phyloP scores from a whole-genome alignment of 1,140 invertebrate genomes.

The Bactericera cockerelli region DNA sequence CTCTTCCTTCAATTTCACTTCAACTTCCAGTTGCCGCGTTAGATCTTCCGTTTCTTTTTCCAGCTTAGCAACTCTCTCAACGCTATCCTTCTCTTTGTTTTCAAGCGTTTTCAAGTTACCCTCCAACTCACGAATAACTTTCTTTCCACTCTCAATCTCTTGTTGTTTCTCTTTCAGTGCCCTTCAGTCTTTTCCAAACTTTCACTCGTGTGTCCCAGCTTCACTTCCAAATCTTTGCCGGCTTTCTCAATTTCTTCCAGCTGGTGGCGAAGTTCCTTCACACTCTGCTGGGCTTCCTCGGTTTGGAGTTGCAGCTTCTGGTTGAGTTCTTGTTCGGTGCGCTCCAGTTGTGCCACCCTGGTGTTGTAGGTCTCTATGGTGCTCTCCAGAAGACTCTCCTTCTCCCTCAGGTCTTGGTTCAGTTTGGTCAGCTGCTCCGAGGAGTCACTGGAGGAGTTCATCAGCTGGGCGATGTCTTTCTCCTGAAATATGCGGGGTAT shows the following conservation, averaged over 20 bases:
- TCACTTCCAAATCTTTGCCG: slow-evolving; percentile 29
- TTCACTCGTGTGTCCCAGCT: slow-evolving; percentile 20
- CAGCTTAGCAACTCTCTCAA: neutral
- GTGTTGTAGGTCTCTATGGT: slow-evolving; percentile 27
- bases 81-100: slow-evolving; percentile 16
- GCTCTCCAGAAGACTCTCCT: slow-evolving; percentile 32
- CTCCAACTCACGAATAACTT: slow-evolving; percentile 11
- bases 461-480: slow-evolving; percentile 28
- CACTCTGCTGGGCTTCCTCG: slow-evolving; percentile 18
- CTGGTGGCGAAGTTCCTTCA: slow-evolving; percentile 20
- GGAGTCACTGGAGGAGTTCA: slow-evolving; percentile 30
- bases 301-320: slow-evolving; percentile 21
- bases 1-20: neutral
- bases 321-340: slow-evolving; percentile 26
- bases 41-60: neutral
- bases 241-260: slow-evolving; percentile 21
- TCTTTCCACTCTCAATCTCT: slow-evolving; percentile 12
- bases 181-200: slow-evolving; percentile 12
- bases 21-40: neutral
- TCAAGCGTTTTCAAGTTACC: slow-evolving; percentile 16
- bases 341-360: slow-evolving; percentile 33
- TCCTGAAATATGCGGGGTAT: too few relatives aligned
- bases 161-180: slow-evolving; percentile 16
- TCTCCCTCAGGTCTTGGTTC: slow-evolving; percentile 33
- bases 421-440: slow-evolving; percentile 34